Percentiles rank a stretch among this genome's conserved stretches.
Conservation (phyloP, 2,113 vertebrate species). For the Corythoichthys haematopterus region DNA sequence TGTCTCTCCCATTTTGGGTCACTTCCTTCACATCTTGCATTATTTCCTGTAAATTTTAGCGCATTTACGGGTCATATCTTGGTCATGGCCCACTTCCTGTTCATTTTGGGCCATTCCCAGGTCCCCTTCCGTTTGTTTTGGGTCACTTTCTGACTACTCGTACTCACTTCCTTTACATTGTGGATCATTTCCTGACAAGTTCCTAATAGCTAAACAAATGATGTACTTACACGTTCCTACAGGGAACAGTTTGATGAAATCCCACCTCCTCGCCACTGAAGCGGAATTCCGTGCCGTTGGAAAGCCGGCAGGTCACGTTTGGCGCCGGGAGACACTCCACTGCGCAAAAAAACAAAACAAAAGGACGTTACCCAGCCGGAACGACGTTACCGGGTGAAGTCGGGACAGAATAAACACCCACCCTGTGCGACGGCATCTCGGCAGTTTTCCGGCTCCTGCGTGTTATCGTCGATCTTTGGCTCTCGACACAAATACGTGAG, state of each 20-base stretch:
- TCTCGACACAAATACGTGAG: constrained; percentile 82
- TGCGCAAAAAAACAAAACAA: constrained; percentile 40
- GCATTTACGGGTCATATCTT: too few species aligned
- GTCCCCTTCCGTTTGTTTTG: too few species aligned
- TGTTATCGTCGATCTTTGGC: constrained; percentile 86
- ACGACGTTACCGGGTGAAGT: not conserved
- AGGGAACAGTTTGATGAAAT: constrained; percentile 83
- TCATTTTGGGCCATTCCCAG: too few species aligned
- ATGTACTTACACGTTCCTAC: constrained; percentile 90
- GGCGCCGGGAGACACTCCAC: constrained; percentile 89
- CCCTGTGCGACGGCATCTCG: constrained; percentile 82
- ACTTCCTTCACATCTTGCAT: too few species aligned
- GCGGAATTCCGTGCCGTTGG: constrained; percentile 78
- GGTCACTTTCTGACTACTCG: too few species aligned
- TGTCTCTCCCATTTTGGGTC: too few species aligned
- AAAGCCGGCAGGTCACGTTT: constrained; percentile 85
- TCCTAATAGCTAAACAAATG: too few species aligned
- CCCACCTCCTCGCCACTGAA: constrained; percentile 86
- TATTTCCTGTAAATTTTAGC: too few species aligned
- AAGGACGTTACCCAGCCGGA: not conserved
- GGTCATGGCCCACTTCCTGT: too few species aligned
- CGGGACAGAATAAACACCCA: constrained; percentile 56
- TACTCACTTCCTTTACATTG: too few species aligned
- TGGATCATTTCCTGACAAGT: too few species aligned
- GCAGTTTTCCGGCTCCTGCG: constrained; percentile 92